Percentiles rank a stretch among this genome's conserved stretches.
Evolutionary conservation across 2,888 invertebrate genomes (phyloP).

Genomic region (Hydropsyche betteni): DNA sequence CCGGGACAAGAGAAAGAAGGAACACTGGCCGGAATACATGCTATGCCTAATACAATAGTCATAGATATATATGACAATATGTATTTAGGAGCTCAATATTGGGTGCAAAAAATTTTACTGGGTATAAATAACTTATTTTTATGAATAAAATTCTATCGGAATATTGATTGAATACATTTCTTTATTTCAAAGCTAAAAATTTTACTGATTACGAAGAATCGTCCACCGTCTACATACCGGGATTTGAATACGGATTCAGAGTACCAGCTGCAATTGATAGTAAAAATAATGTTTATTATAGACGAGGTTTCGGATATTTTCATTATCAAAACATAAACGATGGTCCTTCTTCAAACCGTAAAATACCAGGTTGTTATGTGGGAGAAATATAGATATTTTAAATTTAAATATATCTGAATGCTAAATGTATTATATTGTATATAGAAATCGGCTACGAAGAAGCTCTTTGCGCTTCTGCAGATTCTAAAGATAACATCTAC

Average conservation of each 20-base stretch:
- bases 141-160: background rate
- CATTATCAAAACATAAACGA: slow-evolving; percentile 20
- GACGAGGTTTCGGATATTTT: slow-evolving; percentile 2
- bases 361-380: slow-evolving; percentile 20
- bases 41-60: background rate
- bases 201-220: background rate
- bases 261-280: slow-evolving; percentile 22
- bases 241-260: slow-evolving; percentile 13
- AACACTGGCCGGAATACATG: background rate
- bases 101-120: background rate
- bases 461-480: slow-evolving; percentile 5
- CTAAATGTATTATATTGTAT: background rate
- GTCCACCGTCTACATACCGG: background rate
- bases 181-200: slow-evolving; percentile 9
- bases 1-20: background rate
- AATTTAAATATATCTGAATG: background rate
- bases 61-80: slow-evolving; percentile 23
- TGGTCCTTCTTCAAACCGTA: slow-evolving; percentile 6
- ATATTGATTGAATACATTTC: background rate
- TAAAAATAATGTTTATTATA: slow-evolving; percentile 10
- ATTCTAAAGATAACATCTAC: slow-evolving; percentile 27
- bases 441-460: slow-evolving; percentile 15
- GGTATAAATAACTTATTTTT: background rate
- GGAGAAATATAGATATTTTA: no score
- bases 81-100: background rate